These are phyloP conservation scores for Hucho hucho DNA, from an alignment of 2,113 vertebrate genomes.

Conservation along the genomic window DNA sequence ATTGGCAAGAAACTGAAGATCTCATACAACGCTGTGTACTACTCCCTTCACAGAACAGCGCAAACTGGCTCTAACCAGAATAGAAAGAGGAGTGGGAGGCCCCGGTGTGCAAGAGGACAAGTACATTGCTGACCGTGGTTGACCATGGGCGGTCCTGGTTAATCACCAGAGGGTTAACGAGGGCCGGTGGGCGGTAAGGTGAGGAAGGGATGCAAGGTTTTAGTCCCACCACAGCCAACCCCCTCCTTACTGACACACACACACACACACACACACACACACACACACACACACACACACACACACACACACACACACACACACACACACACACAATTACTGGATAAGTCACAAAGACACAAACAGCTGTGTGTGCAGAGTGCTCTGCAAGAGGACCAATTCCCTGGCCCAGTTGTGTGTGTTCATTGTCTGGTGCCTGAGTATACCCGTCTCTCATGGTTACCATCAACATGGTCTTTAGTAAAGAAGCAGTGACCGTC, in stretches of 20 bases:
- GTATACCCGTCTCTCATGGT: neutral
- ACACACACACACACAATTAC: neutral
- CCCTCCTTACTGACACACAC: constrained; percentile 14
- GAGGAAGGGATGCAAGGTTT: constrained; percentile 39
- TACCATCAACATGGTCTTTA: neutral
- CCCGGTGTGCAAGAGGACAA: no score
- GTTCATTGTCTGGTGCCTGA: neutral
- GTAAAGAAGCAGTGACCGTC: neutral
- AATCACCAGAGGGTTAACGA: constrained; percentile 50
- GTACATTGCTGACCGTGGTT: constrained; percentile 48
- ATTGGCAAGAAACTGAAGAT: no score
- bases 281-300: neutral
- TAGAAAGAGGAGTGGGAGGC: no score
- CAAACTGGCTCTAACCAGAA: no score
- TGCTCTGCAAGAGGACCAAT: neutral
- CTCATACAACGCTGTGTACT: no score
- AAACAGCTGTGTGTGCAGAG: neutral
- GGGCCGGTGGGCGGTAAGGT: constrained; percentile 49
- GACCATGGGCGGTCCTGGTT: constrained; percentile 51
- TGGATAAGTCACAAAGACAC: neutral
- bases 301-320: constrained; percentile 7
- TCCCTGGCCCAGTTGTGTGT: neutral
- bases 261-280: constrained; percentile 6
- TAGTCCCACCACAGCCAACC: constrained; percentile 56
- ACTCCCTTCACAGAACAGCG: no score